Evolutionary conservation across 1,140 invertebrate species (phyloP), one percentile per base, ranked within the genome.

Genomic region (Sarcophaga bullata): DNA sequence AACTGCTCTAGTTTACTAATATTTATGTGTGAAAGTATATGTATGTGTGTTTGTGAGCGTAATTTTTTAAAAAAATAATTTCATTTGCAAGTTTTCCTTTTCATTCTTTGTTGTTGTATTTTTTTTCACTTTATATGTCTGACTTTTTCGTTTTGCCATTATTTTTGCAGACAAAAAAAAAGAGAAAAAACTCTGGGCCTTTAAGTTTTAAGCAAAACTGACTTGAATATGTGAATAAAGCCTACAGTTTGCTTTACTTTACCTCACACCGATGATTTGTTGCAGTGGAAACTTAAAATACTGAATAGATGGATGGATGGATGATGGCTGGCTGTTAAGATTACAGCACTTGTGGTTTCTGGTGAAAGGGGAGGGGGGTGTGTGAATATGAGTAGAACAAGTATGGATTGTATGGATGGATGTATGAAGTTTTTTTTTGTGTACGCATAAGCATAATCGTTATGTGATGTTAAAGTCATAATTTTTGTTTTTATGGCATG

Each of bases 401-500:
- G n/a, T n/a, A 15, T 58, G 52, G 52, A 15, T 58, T 58, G 54
- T 13, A 4, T 58, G n/a, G 54, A 68, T 68, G 17, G 10, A 68
- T 68, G 62, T 8, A 68, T 68, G 62, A 19, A n/a, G n/a, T n/a
- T n/a, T n/a, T 68, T 19, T 68, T 68, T 19, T 19, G 62, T 68
- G 19, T 68, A 17, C 17, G 62, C 17, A 52, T 52, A 13, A 10
- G 13, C 13, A 68, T 68, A 68, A 68, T 68, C 62, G 62, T 68
- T 68, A 68, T 68, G 62, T 68, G 62, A 68, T 19, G 62, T 68
- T 19, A 25, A 68, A 17, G 19, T 68, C 62, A 68, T 68, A 68
- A 68, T 68, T 68, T 37, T 68, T 68, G 19, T 68, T 68, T 68
- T 68, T 68, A 68, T 68, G 62, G 19, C 17, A 68, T 68, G 62